phyloP scores from a whole-genome alignment of 2,113 vertebrate genomes.

The Cebus imitator region DNA sequence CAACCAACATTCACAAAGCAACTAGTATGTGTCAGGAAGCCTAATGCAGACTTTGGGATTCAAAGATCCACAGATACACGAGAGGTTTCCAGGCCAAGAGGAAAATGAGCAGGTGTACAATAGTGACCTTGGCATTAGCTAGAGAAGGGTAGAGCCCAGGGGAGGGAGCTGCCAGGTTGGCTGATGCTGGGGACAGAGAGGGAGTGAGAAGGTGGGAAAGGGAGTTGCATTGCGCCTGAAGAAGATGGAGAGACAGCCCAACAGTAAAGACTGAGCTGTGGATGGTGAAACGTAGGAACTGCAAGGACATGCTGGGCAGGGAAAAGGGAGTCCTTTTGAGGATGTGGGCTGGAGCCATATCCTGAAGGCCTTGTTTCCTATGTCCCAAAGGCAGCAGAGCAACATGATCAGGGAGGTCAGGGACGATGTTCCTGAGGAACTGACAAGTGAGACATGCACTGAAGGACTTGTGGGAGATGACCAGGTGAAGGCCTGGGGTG shows the following conservation, averaged over 20 bases:
- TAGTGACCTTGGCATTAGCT: background rate
- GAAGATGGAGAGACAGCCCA: background rate
- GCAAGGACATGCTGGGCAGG: accelerated
- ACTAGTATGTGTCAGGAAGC: background rate
- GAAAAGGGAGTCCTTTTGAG: background rate
- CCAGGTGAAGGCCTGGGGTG: background rate
- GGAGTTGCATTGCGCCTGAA: background rate
- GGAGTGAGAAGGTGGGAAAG: accelerated
- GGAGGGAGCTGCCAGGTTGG: background rate
- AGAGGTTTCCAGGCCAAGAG: background rate
- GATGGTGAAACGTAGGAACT: background rate
- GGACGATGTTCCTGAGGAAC: background rate
- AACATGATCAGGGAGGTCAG: background rate
- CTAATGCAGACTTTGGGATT: background rate
- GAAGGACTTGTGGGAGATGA: background rate
- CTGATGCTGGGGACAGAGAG: background rate
- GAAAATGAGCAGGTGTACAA: background rate
- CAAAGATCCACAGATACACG: background rate
- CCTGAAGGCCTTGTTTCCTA: background rate
- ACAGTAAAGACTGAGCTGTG: background rate
- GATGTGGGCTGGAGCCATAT: background rate
- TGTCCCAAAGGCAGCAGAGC: background rate
- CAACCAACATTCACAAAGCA: background rate
- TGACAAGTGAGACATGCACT: background rate
- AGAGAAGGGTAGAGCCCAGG: background rate